These are phyloP conservation scores for Biston betularia DNA, from an alignment of 2,888 invertebrate genomes.

Conservation along the genomic window DNA sequence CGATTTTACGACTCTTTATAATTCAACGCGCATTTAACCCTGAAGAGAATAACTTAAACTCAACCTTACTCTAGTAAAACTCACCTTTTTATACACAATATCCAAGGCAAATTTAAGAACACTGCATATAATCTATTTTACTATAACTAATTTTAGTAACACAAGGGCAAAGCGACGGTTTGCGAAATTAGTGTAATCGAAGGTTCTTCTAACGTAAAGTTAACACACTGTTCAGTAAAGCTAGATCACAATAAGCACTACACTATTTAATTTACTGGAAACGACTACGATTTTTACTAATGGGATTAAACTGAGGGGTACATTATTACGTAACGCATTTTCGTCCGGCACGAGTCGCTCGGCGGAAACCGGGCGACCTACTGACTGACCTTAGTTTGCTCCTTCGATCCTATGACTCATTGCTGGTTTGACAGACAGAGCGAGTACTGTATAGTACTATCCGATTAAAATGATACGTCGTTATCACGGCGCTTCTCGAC, in stretches of 20 bases:
- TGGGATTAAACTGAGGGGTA: constrained; percentile 54
- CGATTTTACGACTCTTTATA: not conserved
- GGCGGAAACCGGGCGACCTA: constrained; percentile 59
- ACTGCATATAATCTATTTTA: constrained; percentile 66
- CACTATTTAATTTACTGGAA: constrained; percentile 58
- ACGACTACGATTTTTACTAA: constrained; percentile 48
- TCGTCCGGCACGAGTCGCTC: constrained; percentile 46
- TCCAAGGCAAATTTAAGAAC: constrained; percentile 57
- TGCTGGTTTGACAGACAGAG: constrained; percentile 57
- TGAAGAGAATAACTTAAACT: constrained; percentile 18
- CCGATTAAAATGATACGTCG: constrained; percentile 25
- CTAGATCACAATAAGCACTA: constrained; percentile 71
- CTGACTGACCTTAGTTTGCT: constrained; percentile 56
- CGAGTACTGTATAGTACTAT: constrained; percentile 45
- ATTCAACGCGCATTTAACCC: constrained; percentile 12
- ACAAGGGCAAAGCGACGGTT: constrained; percentile 59
- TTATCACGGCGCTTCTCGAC: constrained; percentile 9
- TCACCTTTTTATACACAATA: constrained; percentile 62
- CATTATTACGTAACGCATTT: constrained; percentile 55
- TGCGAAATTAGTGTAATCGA: constrained; percentile 41
- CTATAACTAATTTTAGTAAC: constrained; percentile 63
- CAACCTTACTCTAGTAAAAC: constrained; percentile 37
- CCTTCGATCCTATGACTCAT: constrained; percentile 66
- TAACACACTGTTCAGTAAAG: constrained; percentile 45
- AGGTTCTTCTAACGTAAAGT: constrained; percentile 30